Base-by-base conservation (phyloP, 53 echinoderm and acorn worm species). In the Astropecten irregularis region DNA sequence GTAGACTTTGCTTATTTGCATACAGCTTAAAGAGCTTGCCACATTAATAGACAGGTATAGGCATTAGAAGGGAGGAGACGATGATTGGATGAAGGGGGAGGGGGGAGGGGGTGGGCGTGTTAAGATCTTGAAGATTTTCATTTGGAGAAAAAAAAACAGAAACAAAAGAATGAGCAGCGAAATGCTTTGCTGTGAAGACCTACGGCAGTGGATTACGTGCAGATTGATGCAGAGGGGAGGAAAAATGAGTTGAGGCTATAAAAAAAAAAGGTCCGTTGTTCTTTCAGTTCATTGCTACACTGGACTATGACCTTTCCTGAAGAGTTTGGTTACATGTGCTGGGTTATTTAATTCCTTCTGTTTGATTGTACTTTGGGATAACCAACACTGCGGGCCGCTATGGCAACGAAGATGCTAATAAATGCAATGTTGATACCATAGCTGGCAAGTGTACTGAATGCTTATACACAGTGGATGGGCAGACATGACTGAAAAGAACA, bases 81-180 rank as follows among this genome's bases (percentile, higher is more conserved):
- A n/a, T n/a, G n/a, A n/a, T n/a, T n/a, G n/a, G n/a, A n/a, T n/a
- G 57, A 37, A 74, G n/a, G 30, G 70, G 51, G 29, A 49, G 28
- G 28, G 29, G 18, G 30, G 31, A 30, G 49, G 47, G 46, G 46
- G 29, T 44, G 31, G 20, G 74, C 10, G 6, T 33, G 23, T 74
- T 74, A 74, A 74, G 74, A 74, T 74, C 74, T 74, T 25, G 20
- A 57, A 74, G 55, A 74, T 74, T 37, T 57, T 74, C 73, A 73
- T 73, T 52, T 6, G 42, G 42, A 42, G 42, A 42, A 11, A 42
- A 42, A 42, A 8, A 6, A 8, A 42, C 11, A 42, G 42, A 42
- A 1, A 1, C 9, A 61, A 37, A 64, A 68, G 23, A 25, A 68
- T 6, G 26, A 14, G 10, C 3, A 62, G 62, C 23, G 26, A 58